Evolutionary conservation across 1,140 invertebrate genomes (phyloP), one percentile per base, ranked within the genome.

Genomic region (Atta colombica): DNA sequence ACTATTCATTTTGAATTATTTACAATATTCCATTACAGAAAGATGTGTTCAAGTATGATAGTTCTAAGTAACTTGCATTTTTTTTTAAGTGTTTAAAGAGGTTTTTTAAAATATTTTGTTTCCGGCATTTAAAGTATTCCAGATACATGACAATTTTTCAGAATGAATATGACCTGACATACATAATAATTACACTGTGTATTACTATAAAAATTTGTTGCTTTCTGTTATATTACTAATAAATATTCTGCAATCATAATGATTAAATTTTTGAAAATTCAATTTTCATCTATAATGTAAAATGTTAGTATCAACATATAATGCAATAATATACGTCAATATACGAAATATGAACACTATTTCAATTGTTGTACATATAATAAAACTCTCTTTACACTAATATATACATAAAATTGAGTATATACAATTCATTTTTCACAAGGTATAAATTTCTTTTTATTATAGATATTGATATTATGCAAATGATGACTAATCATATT

Each of bases 311-410:
- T 12, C 39, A 72, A 90, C 85, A 78, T 53, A 78, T 84, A 90
- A 49, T 39, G 25, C 5, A 61, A 60, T 87, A 75, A 45, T 45
- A 45, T 3, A 45, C 8, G 39, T 45, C 39, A 45, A 80, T 75
- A 81, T 85, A 90, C 63, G 80, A 85, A 87, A 87, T 78, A 87
- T 69, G 78, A 80, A 89, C 66, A 74, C 68, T 80, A 84, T 66
- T 81, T 90, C 55, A 75, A 85, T 90, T 69, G 53, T 89, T 77
- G 39, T 45, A 45, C 10, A 45, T 45, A 63, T 69, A 63, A 89
- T 85, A 80, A 77, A 87, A 90, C 58, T 82, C 86, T 90, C 61
- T 91, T 91, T 91, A 91, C 89, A 88, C 72, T 69, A 86, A 75
- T 90, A 91, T 91, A 81, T 91, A 91, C 77, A 72, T 49, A 49